phyloP scores from a whole-genome alignment of 2,888 invertebrate genomes.

The Thereva nobilitata region DNA sequence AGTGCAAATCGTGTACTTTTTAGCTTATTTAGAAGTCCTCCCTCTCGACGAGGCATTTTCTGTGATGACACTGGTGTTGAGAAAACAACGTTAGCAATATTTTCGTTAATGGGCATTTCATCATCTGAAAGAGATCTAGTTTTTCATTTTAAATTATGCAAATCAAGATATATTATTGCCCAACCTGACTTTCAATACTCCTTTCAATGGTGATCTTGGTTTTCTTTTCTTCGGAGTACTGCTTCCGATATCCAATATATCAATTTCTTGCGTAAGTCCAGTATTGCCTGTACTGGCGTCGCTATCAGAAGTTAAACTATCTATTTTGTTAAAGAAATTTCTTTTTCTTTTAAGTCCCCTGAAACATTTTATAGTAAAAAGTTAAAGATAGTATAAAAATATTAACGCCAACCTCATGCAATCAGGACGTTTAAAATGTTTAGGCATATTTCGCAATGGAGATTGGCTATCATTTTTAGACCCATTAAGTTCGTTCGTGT shows the following conservation, averaged over 20 bases:
- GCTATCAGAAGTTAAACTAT: slow-evolving; percentile 54
- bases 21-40: slow-evolving; percentile 58
- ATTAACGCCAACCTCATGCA: slow-evolving; percentile 48
- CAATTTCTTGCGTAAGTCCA: slow-evolving; percentile 73
- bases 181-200: slow-evolving; percentile 66
- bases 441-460: slow-evolving; percentile 53
- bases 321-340: slow-evolving; percentile 58
- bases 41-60: slow-evolving; percentile 63
- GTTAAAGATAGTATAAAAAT: neutral
- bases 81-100: slow-evolving; percentile 70
- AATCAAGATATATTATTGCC: slow-evolving; percentile 4
- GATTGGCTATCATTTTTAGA: slow-evolving; percentile 52
- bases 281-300: slow-evolving; percentile 62
- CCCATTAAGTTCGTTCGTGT: slow-evolving; percentile 54
- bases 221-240: slow-evolving; percentile 70
- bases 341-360: slow-evolving; percentile 67
- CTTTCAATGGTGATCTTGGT: slow-evolving; percentile 61
- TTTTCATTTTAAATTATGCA: neutral
- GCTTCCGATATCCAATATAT: slow-evolving; percentile 68
- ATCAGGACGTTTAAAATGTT: slow-evolving; percentile 57
- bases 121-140: slow-evolving; percentile 65
- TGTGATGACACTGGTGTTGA: slow-evolving; percentile 76
- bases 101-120: slow-evolving; percentile 62
- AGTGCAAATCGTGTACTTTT: slow-evolving; percentile 58
- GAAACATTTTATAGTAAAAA: slow-evolving; percentile 45